Conservation (phyloP, 2,113 vertebrate species). For the Cepphus grylle region DNA sequence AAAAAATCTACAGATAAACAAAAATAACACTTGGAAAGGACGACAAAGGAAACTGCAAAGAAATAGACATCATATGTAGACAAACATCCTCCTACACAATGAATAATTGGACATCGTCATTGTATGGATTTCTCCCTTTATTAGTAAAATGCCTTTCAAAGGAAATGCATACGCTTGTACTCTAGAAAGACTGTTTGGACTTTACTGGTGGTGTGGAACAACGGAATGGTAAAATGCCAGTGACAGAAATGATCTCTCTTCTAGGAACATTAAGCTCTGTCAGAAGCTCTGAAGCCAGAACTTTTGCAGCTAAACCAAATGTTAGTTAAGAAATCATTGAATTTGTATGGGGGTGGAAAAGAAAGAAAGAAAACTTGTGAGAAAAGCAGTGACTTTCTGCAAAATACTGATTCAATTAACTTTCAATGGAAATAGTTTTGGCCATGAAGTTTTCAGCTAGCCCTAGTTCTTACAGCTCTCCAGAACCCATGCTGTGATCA, state of each 20-base stretch:
- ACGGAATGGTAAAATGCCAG: not conserved
- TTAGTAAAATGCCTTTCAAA: not conserved
- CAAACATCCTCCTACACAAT: not conserved
- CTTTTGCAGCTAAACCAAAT: not conserved
- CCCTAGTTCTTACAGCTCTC: not conserved
- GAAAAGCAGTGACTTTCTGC: not conserved
- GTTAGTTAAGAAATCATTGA: not conserved
- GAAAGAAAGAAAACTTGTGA: not conserved
- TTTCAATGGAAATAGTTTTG: rapidly evolving
- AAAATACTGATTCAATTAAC: rapidly evolving
- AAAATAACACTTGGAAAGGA: not conserved
- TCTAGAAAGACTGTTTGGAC: not conserved
- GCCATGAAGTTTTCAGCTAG: not conserved
- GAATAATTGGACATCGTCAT: not conserved
- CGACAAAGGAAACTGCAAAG: not conserved
- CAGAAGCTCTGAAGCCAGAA: not conserved
- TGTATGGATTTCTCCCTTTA: not conserved
- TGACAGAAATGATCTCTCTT: not conserved
- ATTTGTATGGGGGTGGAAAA: rapidly evolving
- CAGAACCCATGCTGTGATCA: rapidly evolving
- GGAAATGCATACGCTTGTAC: not conserved
- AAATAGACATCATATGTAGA: not conserved
- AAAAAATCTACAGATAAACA: not conserved
- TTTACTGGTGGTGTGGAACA: not conserved
- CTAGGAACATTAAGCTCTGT: not conserved